Evolutionary conservation across 2,797 vertebrate genomes (phyloP).

Genomic region (Enteromius paludinosus): DNA sequence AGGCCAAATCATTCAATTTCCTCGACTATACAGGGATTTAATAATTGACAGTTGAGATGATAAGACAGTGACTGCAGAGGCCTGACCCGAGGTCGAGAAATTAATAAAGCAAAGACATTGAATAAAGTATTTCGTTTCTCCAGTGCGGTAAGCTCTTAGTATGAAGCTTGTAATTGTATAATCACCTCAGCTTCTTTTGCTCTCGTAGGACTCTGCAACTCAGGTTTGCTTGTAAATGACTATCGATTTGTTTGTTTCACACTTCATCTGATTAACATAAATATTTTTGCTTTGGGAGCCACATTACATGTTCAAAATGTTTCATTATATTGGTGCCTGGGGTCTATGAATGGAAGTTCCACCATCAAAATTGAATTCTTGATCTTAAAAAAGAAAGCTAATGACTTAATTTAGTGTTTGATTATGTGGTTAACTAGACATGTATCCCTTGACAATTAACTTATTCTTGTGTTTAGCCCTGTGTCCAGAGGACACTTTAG

Average conservation of each 20-base stretch:
- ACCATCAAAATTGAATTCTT: slow-evolving; percentile 42
- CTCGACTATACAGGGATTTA: slow-evolving; percentile 58
- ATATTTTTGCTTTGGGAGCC: slow-evolving; percentile 58
- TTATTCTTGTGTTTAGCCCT: slow-evolving; percentile 31
- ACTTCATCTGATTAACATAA: slow-evolving; percentile 60
- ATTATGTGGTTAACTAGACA: slow-evolving; percentile 31
- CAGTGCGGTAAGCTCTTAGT: slow-evolving; percentile 47
- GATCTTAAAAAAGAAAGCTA: not conserved
- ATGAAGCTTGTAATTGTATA: slow-evolving; percentile 62
- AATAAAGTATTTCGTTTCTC: slow-evolving; percentile 58
- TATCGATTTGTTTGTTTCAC: slow-evolving; percentile 73
- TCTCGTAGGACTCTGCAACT: slow-evolving; percentile 57
- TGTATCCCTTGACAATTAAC: not conserved
- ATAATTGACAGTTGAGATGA: slow-evolving; percentile 62
- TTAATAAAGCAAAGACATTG: slow-evolving; percentile 60
- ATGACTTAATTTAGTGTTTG: slow-evolving; percentile 5
- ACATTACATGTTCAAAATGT: slow-evolving; percentile 56
- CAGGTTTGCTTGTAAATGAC: slow-evolving; percentile 71
- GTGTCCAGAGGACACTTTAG: slow-evolving; percentile 23
- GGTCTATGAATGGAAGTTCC: slow-evolving; percentile 48
- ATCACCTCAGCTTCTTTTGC: slow-evolving; percentile 60
- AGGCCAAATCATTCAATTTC: slow-evolving; percentile 55
- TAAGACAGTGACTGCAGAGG: slow-evolving; percentile 47
- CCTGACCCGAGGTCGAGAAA: slow-evolving; percentile 61
- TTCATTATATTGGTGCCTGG: slow-evolving; percentile 30